Conservation (phyloP, 2,113 vertebrate genomes). For the Urocynchramus pylzowi region DNA sequence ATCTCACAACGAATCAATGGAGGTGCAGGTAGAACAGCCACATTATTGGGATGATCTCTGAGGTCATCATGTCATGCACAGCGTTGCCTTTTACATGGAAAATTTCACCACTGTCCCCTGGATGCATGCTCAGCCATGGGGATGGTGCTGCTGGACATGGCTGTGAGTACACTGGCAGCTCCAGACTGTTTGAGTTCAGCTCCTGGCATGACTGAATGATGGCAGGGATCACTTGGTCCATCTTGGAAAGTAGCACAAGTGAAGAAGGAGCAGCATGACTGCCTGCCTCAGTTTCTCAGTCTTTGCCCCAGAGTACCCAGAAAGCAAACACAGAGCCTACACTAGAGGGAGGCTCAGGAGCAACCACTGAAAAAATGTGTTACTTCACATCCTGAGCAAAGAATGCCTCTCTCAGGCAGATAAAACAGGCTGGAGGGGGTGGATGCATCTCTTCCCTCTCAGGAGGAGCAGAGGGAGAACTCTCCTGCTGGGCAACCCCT, state of each 20-base stretch:
- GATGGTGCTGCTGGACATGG: not conserved
- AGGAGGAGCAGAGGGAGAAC: not conserved
- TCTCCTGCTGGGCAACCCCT: not conserved
- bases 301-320: not conserved
- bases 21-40: not conserved
- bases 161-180: not conserved
- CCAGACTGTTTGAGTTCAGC: rapidly evolving
- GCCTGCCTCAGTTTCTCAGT: not conserved
- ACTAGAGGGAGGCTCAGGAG: not conserved
- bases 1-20: not conserved
- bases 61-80: not conserved
- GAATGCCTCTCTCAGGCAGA: not conserved
- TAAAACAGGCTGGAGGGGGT: not conserved
- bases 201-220: not conserved
- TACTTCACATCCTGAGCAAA: not conserved
- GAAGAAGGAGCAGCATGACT: not conserved
- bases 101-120: not conserved
- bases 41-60: not conserved
- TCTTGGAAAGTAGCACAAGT: not conserved
- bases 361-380: not conserved
- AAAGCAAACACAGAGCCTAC: not conserved
- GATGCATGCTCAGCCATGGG: not conserved
- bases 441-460: not conserved
- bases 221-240: not conserved
- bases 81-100: rapidly evolving